phyloP scores from a whole-genome alignment of 1,140 invertebrate genomes.

The Heliconius congener region DNA sequence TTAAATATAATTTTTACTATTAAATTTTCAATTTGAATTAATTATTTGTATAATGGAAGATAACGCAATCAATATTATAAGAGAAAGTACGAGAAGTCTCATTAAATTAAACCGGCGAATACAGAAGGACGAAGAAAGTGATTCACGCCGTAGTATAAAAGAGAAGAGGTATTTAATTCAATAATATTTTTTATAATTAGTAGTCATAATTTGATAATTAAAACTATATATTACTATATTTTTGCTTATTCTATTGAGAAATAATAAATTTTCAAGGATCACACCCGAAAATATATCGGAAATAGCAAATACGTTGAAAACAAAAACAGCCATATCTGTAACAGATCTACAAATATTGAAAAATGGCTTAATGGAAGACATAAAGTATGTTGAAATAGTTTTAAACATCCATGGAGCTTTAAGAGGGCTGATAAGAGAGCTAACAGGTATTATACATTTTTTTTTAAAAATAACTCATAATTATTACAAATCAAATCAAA shows the following conservation, averaged over 20 bases:
- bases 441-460: conserved; percentile 59
- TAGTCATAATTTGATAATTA: background rate
- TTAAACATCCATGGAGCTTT: conserved; percentile 70
- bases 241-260: background rate
- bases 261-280: conserved; percentile 36
- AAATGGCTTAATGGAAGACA: conserved; percentile 66
- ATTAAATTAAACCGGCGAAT: conserved; percentile 49
- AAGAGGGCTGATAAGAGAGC: conserved; percentile 69
- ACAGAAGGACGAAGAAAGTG: conserved; percentile 49
- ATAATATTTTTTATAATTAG: background rate
- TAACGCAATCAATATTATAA: conserved; percentile 49
- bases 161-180: conserved; percentile 39
- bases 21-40: background rate
- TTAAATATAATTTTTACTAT: background rate
- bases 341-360: conserved; percentile 62
- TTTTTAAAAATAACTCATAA: background rate
- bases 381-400: conserved; percentile 61
- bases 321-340: conserved; percentile 49
- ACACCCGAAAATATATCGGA: conserved; percentile 44
- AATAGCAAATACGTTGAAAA: conserved; percentile 62
- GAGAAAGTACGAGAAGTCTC: conserved; percentile 52
- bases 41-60: conserved; percentile 44
- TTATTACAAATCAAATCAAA: background rate
- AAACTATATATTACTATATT: background rate
- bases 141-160: conserved; percentile 46